phyloP scores from a whole-genome alignment of 37 sponge, comb jelly and placozoan species.

The Axinella damicornis region DNA sequence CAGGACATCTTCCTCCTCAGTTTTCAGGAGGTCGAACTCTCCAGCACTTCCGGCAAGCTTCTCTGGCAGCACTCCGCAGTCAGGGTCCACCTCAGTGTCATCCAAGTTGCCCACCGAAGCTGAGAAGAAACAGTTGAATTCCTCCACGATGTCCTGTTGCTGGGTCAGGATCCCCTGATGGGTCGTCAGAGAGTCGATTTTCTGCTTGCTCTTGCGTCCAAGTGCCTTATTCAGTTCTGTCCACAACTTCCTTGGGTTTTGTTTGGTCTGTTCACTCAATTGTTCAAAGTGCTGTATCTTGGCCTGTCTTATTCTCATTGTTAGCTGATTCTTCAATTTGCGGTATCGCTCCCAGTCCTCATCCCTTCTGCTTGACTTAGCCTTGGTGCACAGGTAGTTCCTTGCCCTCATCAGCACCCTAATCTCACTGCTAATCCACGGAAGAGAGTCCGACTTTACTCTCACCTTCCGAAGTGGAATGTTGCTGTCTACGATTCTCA shows the following conservation, averaged over 20 bases:
- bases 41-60: too few relatives aligned
- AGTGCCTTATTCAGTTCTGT: conserved; percentile 9
- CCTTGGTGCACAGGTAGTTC: background rate
- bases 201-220: background rate
- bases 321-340: background rate
- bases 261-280: conserved; percentile 10
- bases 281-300: conserved; percentile 23
- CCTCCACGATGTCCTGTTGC: conserved; percentile 6
- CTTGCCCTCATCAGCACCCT: too few relatives aligned
- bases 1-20: too few relatives aligned
- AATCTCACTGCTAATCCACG: conserved; percentile 11
- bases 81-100: too few relatives aligned
- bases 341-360: conserved; percentile 34
- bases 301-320: background rate
- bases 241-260: conserved; percentile 20
- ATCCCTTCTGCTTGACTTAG: background rate
- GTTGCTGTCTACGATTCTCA: background rate
- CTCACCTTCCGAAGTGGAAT: conserved; percentile 13
- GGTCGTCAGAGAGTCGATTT: background rate
- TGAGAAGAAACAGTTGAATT: conserved; percentile 10
- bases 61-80: too few relatives aligned
- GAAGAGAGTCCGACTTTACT: conserved; percentile 5
- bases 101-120: background rate
- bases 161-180: background rate
- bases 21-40: too few relatives aligned